Base-by-base conservation (phyloP, 1,140 invertebrate species). In the Diorhabda carinulata region DNA sequence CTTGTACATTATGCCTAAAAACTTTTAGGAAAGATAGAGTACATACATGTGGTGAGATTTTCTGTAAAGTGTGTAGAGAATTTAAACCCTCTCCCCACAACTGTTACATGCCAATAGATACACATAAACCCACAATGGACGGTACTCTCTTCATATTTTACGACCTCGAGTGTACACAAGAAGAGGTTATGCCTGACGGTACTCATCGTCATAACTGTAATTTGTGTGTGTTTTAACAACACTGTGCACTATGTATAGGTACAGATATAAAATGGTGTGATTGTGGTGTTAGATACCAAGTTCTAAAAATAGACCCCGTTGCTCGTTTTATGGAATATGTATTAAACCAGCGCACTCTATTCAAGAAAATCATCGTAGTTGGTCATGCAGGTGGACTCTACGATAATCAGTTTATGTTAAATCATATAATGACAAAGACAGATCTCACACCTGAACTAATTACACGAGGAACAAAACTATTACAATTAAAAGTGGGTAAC, bases 371-470 rank as follows among this genome's bases (percentile, higher is more conserved):
- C 5, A 52, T 64, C 52, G 62, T 64, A 44, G 10, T 45, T 25
- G 62, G 62, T 9, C 62, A 64, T 52, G 10, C 43, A 5, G 62
- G 44, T 5, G 62, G 62, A 25, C 7, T 45, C 5, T 64, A 47
- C 44, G 62, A 64, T 25, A 45, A 47, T 10, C 62, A 64, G 25
- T 64, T 64, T 52, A 47, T 64, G 40, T 41, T 64, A n/a, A 64
- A 64, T 56, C 52, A 64, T 44, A 64, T 64, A 64, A n/a, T 64
- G 47, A 25, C 62, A 64, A 44, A n/a, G 5, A 64, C 62, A 47
- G 43, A 64, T 47, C 41, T 62, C 3, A 40, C 47, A 63, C 68
- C 61, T 6, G 43, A 66, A 45, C 56, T 66, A 9, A 66, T 61
- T 42, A 52, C 6, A 40, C 43, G 10, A 56, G 69, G 43, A 10